Evolutionary conservation across 2,888 invertebrate genomes (phyloP).

Genomic region (Yponomeuta plumbellus): DNA sequence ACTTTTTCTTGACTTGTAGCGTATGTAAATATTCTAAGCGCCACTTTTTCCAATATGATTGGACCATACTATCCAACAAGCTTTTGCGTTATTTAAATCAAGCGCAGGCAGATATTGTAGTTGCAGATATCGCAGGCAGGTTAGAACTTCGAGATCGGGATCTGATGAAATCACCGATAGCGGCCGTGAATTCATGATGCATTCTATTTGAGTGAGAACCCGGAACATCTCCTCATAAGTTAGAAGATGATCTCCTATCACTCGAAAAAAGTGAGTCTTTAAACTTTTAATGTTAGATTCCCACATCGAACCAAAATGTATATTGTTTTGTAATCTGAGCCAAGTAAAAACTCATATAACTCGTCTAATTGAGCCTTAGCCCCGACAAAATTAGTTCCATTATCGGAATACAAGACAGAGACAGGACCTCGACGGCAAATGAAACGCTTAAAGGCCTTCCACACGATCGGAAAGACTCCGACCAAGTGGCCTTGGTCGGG

Average conservation of each 20-base stretch:
- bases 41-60: conserved; percentile 20
- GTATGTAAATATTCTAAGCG: conserved; percentile 18
- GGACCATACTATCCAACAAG: conserved; percentile 14
- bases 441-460: conserved; percentile 3
- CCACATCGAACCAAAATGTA: not conserved
- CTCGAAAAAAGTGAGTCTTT: not conserved
- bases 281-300: not conserved
- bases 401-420: conserved; percentile 1
- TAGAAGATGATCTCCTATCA: no score
- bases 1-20: conserved; percentile 17
- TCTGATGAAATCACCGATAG: not conserved
- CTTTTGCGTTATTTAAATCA: not conserved
- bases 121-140: no score
- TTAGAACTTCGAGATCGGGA: not conserved
- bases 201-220: no score
- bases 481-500: no score
- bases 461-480: no score
- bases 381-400: conserved; percentile 6
- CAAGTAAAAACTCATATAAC: not conserved
- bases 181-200: not conserved
- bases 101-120: conserved; percentile 1
- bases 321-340: not conserved
- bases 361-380: conserved; percentile 4
- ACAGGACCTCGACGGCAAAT: not conserved
- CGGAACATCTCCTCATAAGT: no score